Base-by-base conservation (phyloP, 2,113 vertebrate genomes). In the Dipodomys spectabilis region DNA sequence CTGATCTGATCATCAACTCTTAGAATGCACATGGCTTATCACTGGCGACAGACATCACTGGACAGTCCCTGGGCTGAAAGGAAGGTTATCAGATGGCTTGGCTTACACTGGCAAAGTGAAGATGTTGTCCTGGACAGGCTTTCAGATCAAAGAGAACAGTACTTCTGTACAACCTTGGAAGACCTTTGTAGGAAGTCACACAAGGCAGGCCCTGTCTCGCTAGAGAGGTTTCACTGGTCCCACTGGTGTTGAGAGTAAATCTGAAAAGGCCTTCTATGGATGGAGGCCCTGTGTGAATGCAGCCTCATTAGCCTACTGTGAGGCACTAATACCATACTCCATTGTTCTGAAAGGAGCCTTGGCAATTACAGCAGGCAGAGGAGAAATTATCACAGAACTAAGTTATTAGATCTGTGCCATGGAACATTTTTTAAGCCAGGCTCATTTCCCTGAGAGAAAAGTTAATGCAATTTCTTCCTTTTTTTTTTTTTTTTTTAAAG, bases 311-410 rank as follows among this genome's bases (percentile, higher is more conserved):
- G 65, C 74, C 65, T 80, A 53, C 20, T 87, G 72, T 27, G 74
- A 88, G 91, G 32, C 86, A 85, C 27, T 15, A 69, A 85, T 30
- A 30, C 2, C 32, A 60, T 28, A 57, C 0, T 18, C 53, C 88
- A 79, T 1, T 93, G 77, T 74, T 84, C 64, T 69, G 71, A 96
- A 92, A 77, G 45, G 81, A 69, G 86, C 80, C 91, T 44, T 35
- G 92, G 78, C 80, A 86, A 79, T 93, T 87, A 97, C 71, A 71
- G 60, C 92, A 84, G n/a, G 93, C 23, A 95, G 64, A 87, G 93
- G 94, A 90, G 82, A 73, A 83, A 95, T 89, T 3, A 62, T 35
- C 11, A 27, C 71, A 71, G 81, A 88, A 93, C 94, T 88, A 88
- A 81, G 84, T 95, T 93, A 78, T 93, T 74, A 93, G 87, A 67